A percentile compares a stretch with the other conserved stretches of the same genome.
Conservation (phyloP, 2,797 vertebrate genomes). For the Lophotriccus pileatus region DNA sequence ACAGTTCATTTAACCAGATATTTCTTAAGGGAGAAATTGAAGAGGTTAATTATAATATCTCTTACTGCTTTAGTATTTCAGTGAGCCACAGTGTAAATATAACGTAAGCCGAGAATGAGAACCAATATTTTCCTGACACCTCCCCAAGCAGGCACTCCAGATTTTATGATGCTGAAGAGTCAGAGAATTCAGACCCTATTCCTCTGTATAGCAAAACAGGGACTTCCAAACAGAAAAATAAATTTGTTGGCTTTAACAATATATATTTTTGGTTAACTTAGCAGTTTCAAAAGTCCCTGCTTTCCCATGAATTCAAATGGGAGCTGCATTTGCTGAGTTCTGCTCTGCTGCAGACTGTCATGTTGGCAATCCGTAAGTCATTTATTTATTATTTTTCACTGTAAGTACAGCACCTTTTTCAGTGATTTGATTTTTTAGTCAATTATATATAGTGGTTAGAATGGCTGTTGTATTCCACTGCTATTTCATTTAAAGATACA, state of each 20-base stretch:
- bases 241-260: conserved; percentile 64
- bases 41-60: conserved; percentile 59
- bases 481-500: conserved; percentile 28
- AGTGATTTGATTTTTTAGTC: conserved; percentile 50
- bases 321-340: conserved; percentile 47
- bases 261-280: conserved; percentile 67
- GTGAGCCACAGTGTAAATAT: conserved; percentile 44
- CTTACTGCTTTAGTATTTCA: conserved; percentile 50
- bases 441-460: conserved; percentile 47
- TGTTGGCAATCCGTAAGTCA: conserved; percentile 19
- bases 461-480: neutral
- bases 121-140: conserved; percentile 59
- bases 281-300: conserved; percentile 60
- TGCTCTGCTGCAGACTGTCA: conserved; percentile 35
- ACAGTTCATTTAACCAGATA: conserved; percentile 43
- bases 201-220: conserved; percentile 57
- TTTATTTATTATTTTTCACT: conserved; percentile 55
- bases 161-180: conserved; percentile 60
- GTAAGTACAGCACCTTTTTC: conserved; percentile 36
- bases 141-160: conserved; percentile 60
- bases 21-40: conserved; percentile 50
- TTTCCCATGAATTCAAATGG: conserved; percentile 65
- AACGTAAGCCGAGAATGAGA: conserved; percentile 43
- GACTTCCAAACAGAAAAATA: conserved; percentile 59
- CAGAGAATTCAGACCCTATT: conserved; percentile 45